Base-by-base conservation (phyloP, 2,888 invertebrate species). In the Amiota mariae region DNA sequence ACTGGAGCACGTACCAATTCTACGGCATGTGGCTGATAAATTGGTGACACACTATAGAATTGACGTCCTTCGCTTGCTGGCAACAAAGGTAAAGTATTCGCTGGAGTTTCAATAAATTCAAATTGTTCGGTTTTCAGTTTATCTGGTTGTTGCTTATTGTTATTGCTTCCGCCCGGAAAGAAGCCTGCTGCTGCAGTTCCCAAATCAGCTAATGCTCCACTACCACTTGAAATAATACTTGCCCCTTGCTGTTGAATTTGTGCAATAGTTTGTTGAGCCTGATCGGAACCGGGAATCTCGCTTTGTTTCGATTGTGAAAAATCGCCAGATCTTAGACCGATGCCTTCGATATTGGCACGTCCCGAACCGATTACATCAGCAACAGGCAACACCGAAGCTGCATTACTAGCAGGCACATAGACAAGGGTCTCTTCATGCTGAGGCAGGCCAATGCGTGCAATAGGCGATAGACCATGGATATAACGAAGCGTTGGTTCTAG, bases 391-490 rank as follows among this genome's bases (percentile, higher is more conserved):
- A 86, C 79, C 71, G 86, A 83, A 72, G 86, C 85, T 4, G 84
- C 81, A 8, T 86, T 77, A 59, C 87, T 85, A n/a, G 54, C n/a
- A 51, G 89, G 89, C 64, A 88, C 87, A 78, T 87, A 89, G 9
- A 89, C 85, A 72, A 89, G 82, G 8, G 89, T 88, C 77, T 89
- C 89, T 72, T 89, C 89, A 47, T 82, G 82, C 68, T 85, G 85
- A 0, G 88, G 87, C 3, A 84, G 78, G 8, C 83, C 80, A 66
- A 89, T 87, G n/a, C 88, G 87, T 10, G 88, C 89, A 72, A 88
- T 73, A 2, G 89, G 89, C 15, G 88, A 81, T 46, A 90, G 79
- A 54, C 89, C 88, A 49, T 89, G 89, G 57, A 89, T 80, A 72
- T 81, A 88, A 56, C 87, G 88, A 15, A 88, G 51, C 11, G 88